phyloP scores from a whole-genome alignment of 2,113 vertebrate genomes.

The Lophius piscatorius region DNA sequence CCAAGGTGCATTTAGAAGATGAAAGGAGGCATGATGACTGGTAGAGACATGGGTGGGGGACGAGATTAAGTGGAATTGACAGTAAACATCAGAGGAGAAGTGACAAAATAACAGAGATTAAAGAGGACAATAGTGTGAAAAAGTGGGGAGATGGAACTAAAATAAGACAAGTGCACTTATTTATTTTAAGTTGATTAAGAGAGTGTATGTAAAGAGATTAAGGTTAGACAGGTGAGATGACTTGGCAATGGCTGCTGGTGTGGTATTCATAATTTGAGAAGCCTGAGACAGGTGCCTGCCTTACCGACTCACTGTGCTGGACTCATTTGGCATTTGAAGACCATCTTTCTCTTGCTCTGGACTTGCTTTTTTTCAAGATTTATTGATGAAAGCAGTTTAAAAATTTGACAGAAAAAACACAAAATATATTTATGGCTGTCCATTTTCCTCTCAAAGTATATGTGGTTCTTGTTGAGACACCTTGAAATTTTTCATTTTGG shows the following conservation, averaged over 20 bases:
- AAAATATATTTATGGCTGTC: background rate
- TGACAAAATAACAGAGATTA: constrained; percentile 31
- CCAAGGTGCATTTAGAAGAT: constrained; percentile 83
- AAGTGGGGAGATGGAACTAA: background rate
- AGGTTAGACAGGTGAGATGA: constrained; percentile 14
- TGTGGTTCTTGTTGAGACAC: background rate
- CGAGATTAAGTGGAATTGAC: constrained; percentile 41
- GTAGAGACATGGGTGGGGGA: constrained; percentile 16
- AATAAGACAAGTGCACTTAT: background rate
- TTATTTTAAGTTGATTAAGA: background rate
- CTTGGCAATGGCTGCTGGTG: constrained; percentile 19
- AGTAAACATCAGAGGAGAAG: constrained; percentile 22
- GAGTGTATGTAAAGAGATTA: constrained; percentile 1
- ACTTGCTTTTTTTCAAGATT: background rate
- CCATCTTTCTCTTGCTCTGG: background rate
- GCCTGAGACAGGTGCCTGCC: constrained; percentile 23
- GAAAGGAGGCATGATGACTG: constrained; percentile 20
- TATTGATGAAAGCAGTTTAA: constrained; percentile 1
- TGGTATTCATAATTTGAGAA: constrained; percentile 38
- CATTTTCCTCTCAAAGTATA: constrained; percentile 1
- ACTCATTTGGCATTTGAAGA: constrained; percentile 19
- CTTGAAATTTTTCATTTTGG: background rate
- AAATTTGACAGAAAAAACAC: constrained; percentile 22
- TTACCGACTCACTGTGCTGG: constrained; percentile 16
- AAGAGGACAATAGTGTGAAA: constrained; percentile 14